These are phyloP conservation scores for Acanthurus tractus DNA, from an alignment of 2,797 vertebrate species.

Conservation along the genomic window DNA sequence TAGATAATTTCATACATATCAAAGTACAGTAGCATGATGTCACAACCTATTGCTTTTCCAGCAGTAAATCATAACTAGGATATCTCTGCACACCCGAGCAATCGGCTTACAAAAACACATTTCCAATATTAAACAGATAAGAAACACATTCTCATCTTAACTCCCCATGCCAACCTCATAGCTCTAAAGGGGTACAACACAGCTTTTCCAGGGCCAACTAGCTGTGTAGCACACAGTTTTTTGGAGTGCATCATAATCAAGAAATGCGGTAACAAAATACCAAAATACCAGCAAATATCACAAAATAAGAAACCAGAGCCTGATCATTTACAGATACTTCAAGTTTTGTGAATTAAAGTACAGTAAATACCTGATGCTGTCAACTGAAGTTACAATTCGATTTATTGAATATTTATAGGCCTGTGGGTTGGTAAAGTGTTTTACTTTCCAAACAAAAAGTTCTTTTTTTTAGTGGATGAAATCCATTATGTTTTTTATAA, in stretches of 20 bases:
- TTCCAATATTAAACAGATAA: slow-evolving; percentile 4
- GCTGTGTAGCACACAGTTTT: slow-evolving; percentile 23
- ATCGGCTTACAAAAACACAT: not conserved
- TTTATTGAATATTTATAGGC: not conserved
- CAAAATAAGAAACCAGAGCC: not conserved
- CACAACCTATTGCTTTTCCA: not conserved
- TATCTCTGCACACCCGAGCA: not conserved
- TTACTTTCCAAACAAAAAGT: not conserved
- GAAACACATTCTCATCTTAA: slow-evolving; percentile 18
- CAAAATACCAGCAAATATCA: not conserved
- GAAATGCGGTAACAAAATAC: not conserved
- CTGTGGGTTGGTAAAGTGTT: not conserved
- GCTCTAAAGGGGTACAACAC: slow-evolving; percentile 41
- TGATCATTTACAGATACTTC: not conserved
- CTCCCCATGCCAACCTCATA: slow-evolving; percentile 21
- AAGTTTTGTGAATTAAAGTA: too few relatives aligned
- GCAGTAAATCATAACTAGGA: not conserved
- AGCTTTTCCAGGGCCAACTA: slow-evolving; percentile 7
- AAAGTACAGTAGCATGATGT: slow-evolving; percentile 18
- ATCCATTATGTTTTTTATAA: not conserved
- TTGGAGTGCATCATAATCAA: slow-evolving; percentile 9
- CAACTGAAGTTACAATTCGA: not conserved
- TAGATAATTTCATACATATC: slow-evolving; percentile 37
- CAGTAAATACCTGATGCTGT: not conserved
- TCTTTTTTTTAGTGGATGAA: not conserved